Percentiles rank a stretch among this genome's conserved stretches.
These are phyloP conservation scores for Timema cristinae DNA, from an alignment of 2,888 invertebrate species.

Conservation along the genomic window DNA sequence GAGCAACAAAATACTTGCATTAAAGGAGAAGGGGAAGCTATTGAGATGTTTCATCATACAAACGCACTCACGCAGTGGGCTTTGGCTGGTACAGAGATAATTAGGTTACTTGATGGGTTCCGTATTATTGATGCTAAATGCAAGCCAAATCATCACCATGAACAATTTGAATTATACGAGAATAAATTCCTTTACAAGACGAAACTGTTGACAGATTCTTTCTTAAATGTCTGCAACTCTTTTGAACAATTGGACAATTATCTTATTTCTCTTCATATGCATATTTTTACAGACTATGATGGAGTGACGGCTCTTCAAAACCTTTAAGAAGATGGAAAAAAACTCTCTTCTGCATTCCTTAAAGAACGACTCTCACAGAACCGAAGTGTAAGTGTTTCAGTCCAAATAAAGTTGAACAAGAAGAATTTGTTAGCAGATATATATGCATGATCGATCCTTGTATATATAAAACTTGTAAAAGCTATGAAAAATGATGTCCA, in stretches of 20 bases:
- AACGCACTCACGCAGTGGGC: neutral
- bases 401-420: constrained; percentile 3
- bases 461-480: neutral
- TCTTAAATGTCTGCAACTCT: neutral
- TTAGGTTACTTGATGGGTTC: neutral
- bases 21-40: constrained; percentile 7
- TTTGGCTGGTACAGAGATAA: constrained; percentile 5
- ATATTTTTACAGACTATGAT: neutral
- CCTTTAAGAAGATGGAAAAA: neutral
- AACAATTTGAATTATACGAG: neutral
- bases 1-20: neutral
- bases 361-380: neutral
- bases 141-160: neutral
- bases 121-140: neutral
- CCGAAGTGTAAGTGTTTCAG: constrained; percentile 8
- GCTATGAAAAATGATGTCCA: constrained; percentile 4
- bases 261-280: constrained; percentile 10
- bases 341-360: neutral
- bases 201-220: neutral
- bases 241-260: constrained; percentile 1
- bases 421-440: neutral
- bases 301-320: neutral
- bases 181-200: neutral
- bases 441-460: neutral
- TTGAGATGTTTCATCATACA: neutral